Evolutionary conservation across 2,888 invertebrate genomes (phyloP).

Genomic region (Hydroisotoma schaefferi): DNA sequence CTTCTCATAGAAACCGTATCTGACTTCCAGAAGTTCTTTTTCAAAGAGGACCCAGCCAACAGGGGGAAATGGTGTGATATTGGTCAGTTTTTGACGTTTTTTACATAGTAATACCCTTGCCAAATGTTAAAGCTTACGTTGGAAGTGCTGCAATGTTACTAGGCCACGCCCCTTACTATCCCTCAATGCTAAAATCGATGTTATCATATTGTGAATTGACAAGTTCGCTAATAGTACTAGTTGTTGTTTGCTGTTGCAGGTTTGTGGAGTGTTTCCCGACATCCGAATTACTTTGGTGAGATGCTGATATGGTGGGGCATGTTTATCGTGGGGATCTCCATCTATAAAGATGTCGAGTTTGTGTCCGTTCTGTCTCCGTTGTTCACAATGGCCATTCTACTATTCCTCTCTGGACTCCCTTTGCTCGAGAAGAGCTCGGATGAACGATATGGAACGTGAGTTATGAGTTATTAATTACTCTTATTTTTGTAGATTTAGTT

Average conservation of each 20-base stretch:
- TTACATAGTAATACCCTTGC: background rate
- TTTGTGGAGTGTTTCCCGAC: conserved; percentile 81
- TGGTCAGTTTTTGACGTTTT: conserved; percentile 56
- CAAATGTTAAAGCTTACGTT: background rate
- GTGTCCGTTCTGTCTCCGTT: conserved; percentile 68
- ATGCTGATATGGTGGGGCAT: conserved; percentile 92
- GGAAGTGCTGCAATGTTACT: background rate
- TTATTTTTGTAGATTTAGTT: too few relatives aligned
- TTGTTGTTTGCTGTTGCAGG: too few relatives aligned
- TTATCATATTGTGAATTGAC: too few relatives aligned
- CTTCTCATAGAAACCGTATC: conserved; percentile 83
- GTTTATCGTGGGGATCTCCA: conserved; percentile 81
- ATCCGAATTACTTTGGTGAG: conserved; percentile 94
- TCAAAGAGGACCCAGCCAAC: conserved; percentile 81
- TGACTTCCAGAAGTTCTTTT: conserved; percentile 87
- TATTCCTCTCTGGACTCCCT: conserved; percentile 88
- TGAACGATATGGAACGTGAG: background rate
- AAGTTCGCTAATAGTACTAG: too few relatives aligned
- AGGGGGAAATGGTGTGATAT: conserved; percentile 91
- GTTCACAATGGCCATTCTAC: conserved; percentile 79
- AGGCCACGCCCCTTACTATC: too few relatives aligned
- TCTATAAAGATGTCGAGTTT: conserved; percentile 81
- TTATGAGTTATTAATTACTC: background rate
- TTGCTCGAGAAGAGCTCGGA: conserved; percentile 55
- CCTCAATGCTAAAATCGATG: too few relatives aligned